phyloP scores from a whole-genome alignment of 2,888 invertebrate genomes.

The Euproctis similis region DNA sequence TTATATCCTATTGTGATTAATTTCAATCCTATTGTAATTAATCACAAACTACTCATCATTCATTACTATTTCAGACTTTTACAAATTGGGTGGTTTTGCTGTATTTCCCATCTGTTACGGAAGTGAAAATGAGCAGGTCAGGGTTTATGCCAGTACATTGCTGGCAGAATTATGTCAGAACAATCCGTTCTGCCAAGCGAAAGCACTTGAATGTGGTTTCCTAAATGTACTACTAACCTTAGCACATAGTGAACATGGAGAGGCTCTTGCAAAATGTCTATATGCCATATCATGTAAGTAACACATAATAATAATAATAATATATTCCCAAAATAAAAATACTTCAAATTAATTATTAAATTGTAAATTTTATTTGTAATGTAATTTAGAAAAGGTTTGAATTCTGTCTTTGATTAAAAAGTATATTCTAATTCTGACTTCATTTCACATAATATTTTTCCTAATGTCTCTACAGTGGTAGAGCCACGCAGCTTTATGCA shows the following conservation, averaged over 20 bases:
- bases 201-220: slow-evolving; percentile 79
- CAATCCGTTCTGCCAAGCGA: slow-evolving; percentile 87
- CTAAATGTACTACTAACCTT: slow-evolving; percentile 78
- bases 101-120: slow-evolving; percentile 81
- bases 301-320: no score
- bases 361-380: no score
- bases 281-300: slow-evolving; percentile 88
- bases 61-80: slow-evolving; percentile 78
- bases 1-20: no score
- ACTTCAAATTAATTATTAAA: no score
- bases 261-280: slow-evolving; percentile 80
- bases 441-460: no score
- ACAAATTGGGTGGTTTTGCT: slow-evolving; percentile 87
- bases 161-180: slow-evolving; percentile 90
- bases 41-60: neutral
- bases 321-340: no score
- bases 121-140: slow-evolving; percentile 76
- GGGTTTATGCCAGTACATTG: slow-evolving; percentile 79
- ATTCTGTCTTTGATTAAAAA: no score
- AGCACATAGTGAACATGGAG: slow-evolving; percentile 73
- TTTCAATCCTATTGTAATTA: no score
- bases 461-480: no score
- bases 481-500: no score
- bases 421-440: no score
- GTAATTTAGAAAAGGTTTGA: no score